Percentiles rank a stretch among this genome's conserved stretches.
Evolutionary conservation across 2,113 vertebrate species (phyloP).

Genomic region (Neotoma lepida): DNA sequence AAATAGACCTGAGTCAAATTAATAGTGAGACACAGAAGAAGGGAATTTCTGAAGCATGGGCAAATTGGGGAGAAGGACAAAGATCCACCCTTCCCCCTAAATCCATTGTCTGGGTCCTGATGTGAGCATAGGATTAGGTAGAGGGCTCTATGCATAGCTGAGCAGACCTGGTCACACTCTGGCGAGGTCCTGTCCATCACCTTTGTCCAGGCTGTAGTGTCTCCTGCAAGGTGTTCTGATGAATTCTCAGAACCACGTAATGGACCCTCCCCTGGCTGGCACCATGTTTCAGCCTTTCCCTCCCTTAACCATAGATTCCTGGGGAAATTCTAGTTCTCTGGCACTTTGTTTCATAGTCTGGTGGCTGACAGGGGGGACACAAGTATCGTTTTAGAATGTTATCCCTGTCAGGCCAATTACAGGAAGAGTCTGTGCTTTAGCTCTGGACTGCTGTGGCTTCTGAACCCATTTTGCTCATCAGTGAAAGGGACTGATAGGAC

Average conservation of each 20-base stretch:
- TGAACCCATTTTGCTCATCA: neutral
- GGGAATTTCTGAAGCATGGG: neutral
- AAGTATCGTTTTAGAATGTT: neutral
- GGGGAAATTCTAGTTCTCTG: neutral
- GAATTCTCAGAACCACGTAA: neutral
- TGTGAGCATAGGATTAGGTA: neutral
- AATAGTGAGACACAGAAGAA: neutral
- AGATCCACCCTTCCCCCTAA: neutral
- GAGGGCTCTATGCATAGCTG: neutral
- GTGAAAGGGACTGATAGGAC: rapidly evolving
- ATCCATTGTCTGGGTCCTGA: neutral
- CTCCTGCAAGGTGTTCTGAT: neutral
- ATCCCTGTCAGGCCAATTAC: neutral
- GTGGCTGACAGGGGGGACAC: neutral
- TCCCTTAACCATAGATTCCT: neutral
- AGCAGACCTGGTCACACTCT: neutral
- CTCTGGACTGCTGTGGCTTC: neutral
- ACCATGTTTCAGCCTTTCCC: neutral
- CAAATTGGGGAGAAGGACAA: neutral
- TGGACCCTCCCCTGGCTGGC: neutral
- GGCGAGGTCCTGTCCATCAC: neutral
- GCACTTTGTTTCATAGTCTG: neutral
- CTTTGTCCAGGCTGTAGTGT: neutral
- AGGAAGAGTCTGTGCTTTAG: neutral
- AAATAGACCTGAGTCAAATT: neutral